Base-by-base conservation (phyloP, 2,888 invertebrate genomes). In the Globia sparganii region DNA sequence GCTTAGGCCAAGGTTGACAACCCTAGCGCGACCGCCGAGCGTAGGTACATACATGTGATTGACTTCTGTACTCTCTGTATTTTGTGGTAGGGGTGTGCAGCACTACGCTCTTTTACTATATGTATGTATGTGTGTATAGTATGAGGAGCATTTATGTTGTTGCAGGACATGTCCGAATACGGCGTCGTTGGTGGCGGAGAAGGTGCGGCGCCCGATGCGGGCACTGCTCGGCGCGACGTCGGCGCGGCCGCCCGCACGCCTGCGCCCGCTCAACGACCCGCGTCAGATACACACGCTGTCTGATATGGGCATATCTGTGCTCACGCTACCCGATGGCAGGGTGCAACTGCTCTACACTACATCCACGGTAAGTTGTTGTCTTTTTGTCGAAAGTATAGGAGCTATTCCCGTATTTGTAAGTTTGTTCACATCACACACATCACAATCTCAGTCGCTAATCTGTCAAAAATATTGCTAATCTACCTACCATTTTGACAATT, bases 261-360 rank as follows among this genome's bases (percentile, higher is more conserved):
- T 98, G 85, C 98, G 98, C 91, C 98, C 98, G 85, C 97, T 98
- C 77, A 98, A 97, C 89, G 99, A 99, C 96, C 97, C 98, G 75
- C 98, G 99, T 74, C 99, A 99, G 96, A 95, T 99, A 87, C 98
- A 97, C 92, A 97, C 98, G 84, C 97, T 99, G 85, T 97, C 98
- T 78, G 98, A 99, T 92, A 99, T 99, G 99, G 99, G 99, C 81
- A 99, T 99, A 91, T 98, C 98, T 76, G 98, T 99, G 89, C 97
- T 99, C 82, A 98, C 98, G 0, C 97, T 99, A 92, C 97, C 98
- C 28, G 99, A 99, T 93, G 99, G 99, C 68, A 97, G 99, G 83
- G 98, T 99, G 80, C 99, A 99, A 94, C 97, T 99, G 77, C 97
- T 99, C 72, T 99, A 99, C 93, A 98, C 98, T 67, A 98, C 98